Base-by-base conservation (phyloP, 2,797 vertebrate species). In the Lithobates pipiens region DNA sequence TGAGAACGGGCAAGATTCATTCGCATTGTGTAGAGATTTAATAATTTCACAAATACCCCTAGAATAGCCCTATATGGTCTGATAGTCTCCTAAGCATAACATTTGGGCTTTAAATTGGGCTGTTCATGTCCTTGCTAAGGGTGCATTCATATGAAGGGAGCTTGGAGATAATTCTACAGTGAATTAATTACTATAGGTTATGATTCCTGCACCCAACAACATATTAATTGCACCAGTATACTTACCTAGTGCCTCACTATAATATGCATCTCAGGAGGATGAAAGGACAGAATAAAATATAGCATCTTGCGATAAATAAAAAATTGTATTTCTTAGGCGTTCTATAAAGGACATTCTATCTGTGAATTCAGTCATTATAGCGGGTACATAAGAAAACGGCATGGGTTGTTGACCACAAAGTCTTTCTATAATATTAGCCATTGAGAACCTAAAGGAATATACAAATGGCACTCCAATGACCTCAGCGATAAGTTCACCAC, bases 401-500 rank as follows among this genome's bases (percentile, higher is more conserved):
- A 92, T 69, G 0, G 89, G 89, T 29, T 94, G 84, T 50, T 94
- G 90, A 50, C 90, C 93, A 0, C 91, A 91, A 1, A 88, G 63
- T 9, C 91, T 90, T 86, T 95, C 93, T 3, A 57, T 4, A 0
- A 10, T 10, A 0, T 94, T 90, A 0, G 86, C 94, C 0, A 87
- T 78, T 44, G 87, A 88, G 77, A 90, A 92, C 34, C 89, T 88
- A 2, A 94, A 77, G 54, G 71, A 93, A 65, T 93, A 89, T 6
- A 95, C 80, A 5, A 95, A 93, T 7, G 93, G 92, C 7, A 93
- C 83, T 10, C 27, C 84, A 1, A 95, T 88, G 5, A 92, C 72
- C 83, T 93, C 88, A 68, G 93, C 92, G 80, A 94, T 7, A 0
- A 95, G 90, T 23, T 95, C 93, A 1, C 91, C 92, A 0, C 94